Percentiles rank a stretch among this genome's conserved stretches.
Conservation (phyloP, 2,797 vertebrate species). For the Menidia menidia region DNA sequence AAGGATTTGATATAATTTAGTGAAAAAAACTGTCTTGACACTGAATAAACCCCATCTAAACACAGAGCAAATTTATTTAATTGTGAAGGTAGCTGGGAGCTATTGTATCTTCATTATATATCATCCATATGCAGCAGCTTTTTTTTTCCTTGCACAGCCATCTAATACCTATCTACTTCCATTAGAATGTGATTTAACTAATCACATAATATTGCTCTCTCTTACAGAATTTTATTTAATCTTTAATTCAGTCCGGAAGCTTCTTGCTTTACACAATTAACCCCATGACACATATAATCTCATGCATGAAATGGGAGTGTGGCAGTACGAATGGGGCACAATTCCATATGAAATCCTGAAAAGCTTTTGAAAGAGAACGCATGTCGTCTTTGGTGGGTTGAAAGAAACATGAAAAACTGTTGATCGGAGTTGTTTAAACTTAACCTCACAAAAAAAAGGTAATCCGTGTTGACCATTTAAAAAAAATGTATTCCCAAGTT, state of each 20-base stretch:
- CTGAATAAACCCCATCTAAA: not conserved
- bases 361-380: constrained; percentile 20
- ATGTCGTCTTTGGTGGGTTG: constrained; percentile 23
- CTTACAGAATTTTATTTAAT: constrained; percentile 36
- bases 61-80: not conserved
- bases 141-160: not conserved
- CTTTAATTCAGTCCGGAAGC: constrained; percentile 46
- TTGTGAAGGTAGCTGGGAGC: not conserved
- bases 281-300: constrained; percentile 47
- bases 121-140: constrained; percentile 4
- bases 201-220: constrained; percentile 30
- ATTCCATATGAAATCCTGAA: not conserved
- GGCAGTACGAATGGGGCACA: constrained; percentile 3
- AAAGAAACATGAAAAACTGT: constrained; percentile 19
- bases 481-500: too few species aligned
- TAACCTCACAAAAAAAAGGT: too few species aligned
- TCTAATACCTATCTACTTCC: constrained; percentile 15
- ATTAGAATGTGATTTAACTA: constrained; percentile 45
- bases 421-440: constrained; percentile 7
- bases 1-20: not conserved
- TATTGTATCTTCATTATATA: constrained; percentile 6
- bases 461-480: too few species aligned
- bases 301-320: constrained; percentile 28
- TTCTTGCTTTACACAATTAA: constrained; percentile 52
- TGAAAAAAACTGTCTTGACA: not conserved